Percentiles rank a stretch among this genome's conserved stretches.
Evolutionary conservation across 2,113 vertebrate genomes (phyloP).

Genomic region (Cyrtonyx montezumae): DNA sequence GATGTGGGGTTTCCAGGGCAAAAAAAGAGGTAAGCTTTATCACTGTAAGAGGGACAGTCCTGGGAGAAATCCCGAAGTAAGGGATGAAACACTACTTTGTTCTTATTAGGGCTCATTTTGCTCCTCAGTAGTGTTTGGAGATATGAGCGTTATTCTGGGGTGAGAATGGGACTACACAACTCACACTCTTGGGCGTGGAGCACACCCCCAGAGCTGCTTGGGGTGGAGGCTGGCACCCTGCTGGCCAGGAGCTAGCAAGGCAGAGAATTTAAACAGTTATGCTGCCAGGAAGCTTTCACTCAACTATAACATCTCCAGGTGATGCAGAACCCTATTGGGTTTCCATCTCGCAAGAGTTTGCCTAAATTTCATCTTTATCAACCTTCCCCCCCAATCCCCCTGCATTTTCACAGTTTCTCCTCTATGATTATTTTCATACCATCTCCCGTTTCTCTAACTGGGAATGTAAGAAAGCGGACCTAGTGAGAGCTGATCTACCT

Average conservation of each 20-base stretch:
- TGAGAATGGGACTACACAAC: not conserved
- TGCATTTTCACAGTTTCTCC: not conserved
- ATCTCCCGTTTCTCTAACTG: not conserved
- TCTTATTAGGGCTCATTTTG: not conserved
- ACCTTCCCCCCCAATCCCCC: not conserved
- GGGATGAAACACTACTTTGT: not conserved
- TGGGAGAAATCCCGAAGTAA: not conserved
- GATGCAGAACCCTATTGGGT: not conserved
- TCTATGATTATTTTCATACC: constrained; percentile 3
- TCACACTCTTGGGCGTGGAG: not conserved
- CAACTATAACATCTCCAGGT: not conserved
- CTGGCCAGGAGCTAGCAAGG: not conserved
- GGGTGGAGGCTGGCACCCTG: not conserved
- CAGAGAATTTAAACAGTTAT: not conserved
- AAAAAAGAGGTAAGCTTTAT: not conserved
- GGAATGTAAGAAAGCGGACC: not conserved
- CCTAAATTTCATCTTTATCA: not conserved
- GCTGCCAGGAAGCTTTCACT: not conserved
- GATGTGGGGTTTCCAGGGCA: not conserved
- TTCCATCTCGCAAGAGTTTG: not conserved
- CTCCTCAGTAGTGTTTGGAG: not conserved
- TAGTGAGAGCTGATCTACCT: not conserved
- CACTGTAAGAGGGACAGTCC: not conserved
- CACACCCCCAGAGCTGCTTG: not conserved
- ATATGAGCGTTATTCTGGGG: not conserved